Evolutionary conservation across 2,113 vertebrate species (phyloP).

Genomic region (Sylvia atricapilla): DNA sequence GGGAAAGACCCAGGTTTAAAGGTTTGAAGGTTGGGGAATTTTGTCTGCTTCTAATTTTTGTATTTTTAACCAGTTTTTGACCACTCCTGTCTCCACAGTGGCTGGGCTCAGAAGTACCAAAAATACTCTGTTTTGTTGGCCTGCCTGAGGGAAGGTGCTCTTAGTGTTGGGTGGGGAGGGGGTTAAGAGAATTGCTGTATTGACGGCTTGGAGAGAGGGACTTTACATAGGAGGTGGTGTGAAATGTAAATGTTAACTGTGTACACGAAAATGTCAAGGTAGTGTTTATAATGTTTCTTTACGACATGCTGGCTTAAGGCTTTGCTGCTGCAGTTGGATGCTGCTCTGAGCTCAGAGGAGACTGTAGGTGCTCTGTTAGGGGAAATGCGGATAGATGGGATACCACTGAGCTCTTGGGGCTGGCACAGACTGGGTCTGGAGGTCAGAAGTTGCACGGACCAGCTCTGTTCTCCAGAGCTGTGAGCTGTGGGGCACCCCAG

Average conservation of each 20-base stretch:
- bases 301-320: background rate
- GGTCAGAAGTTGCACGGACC: background rate
- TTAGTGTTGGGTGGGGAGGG: background rate
- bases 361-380: background rate
- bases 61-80: background rate
- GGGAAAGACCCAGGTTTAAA: background rate
- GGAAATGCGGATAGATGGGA: background rate
- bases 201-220: background rate
- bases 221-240: background rate
- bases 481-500: background rate
- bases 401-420: background rate
- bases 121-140: background rate
- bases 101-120: background rate
- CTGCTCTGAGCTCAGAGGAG: background rate
- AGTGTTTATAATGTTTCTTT: background rate
- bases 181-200: background rate
- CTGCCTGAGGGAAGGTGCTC: background rate
- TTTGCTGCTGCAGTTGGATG: background rate
- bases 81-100: background rate
- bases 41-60: background rate
- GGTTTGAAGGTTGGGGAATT: background rate
- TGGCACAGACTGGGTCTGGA: background rate
- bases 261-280: background rate
- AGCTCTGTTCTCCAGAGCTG: background rate
- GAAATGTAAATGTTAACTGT: slow-evolving; percentile 35